These are phyloP conservation scores for Eublepharis macularius DNA, from an alignment of 2,113 vertebrate genomes.

Conservation along the genomic window DNA sequence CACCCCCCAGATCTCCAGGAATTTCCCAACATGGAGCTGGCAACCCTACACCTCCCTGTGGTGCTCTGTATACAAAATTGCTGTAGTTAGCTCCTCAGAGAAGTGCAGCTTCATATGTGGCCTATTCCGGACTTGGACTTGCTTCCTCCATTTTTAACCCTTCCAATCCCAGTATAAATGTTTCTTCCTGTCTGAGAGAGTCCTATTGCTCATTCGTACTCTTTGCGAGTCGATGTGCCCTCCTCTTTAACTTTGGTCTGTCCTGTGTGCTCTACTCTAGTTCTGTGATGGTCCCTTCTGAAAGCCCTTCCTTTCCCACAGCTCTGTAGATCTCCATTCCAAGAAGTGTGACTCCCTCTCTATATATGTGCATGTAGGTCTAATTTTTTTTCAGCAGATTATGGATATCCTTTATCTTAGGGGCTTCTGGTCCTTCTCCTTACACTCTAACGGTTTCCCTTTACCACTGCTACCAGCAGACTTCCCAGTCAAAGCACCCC, in stretches of 20 bases:
- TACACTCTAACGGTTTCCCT: conserved; percentile 29
- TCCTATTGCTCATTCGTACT: fast-evolving
- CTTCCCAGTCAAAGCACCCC: background rate
- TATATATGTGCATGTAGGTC: conserved; percentile 19
- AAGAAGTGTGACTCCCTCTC: conserved; percentile 23
- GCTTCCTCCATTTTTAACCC: conserved; percentile 6
- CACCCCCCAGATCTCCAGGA: too few species aligned
- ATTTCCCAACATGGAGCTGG: too few species aligned
- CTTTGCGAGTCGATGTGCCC: conserved; percentile 31
- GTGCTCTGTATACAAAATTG: background rate
- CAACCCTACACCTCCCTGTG: too few species aligned
- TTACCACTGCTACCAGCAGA: background rate
- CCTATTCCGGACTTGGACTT: background rate
- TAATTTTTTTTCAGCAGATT: conserved; percentile 10
- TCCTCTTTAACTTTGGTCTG: conserved; percentile 38
- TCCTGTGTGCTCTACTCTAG: conserved; percentile 65
- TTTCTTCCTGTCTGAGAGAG: conserved; percentile 48
- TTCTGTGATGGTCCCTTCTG: conserved; percentile 84
- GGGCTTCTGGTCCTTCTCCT: conserved; percentile 40
- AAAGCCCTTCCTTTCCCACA: conserved; percentile 35
- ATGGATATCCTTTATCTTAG: background rate
- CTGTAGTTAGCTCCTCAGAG: background rate
- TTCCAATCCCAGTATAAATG: conserved; percentile 36
- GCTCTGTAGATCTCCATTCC: conserved; percentile 23
- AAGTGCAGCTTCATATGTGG: background rate